Conservation (phyloP, 2,888 invertebrate species). For the Ypsolopha scabrella region DNA sequence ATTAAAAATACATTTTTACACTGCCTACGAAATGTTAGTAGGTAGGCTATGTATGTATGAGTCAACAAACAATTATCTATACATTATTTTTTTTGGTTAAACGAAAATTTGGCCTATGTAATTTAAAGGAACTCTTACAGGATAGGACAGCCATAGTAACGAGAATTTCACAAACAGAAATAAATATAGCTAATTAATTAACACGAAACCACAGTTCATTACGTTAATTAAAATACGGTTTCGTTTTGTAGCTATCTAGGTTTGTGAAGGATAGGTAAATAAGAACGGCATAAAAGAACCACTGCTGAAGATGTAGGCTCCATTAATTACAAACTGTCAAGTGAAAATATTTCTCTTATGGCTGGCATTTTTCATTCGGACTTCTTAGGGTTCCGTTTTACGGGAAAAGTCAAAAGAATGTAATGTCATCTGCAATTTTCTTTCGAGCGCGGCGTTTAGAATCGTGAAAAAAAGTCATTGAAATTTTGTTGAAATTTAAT, state of each 20-base stretch:
- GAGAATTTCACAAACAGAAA: no score
- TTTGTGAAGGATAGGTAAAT: background rate
- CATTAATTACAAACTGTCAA: conserved; percentile 9
- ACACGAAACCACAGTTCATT: background rate
- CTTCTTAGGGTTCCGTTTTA: conserved; percentile 8
- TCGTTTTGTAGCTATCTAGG: background rate
- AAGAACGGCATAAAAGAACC: background rate
- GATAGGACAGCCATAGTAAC: background rate
- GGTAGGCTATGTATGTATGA: no score
- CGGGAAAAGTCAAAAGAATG: no score
- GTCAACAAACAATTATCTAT: no score
- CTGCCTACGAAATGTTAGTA: no score
- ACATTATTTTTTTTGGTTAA: no score
- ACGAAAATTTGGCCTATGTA: no score
- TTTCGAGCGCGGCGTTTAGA: no score
- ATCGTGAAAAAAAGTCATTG: no score
- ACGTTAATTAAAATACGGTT: conserved; percentile 1
- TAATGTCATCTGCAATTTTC: no score
- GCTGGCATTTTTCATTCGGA: conserved; percentile 20
- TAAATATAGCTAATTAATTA: background rate
- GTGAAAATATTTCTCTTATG: conserved; percentile 8
- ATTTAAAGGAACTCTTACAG: background rate
- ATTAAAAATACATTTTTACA: no score
- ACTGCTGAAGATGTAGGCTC: background rate
- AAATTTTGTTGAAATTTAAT: no score